phyloP scores from a whole-genome alignment of 2,888 invertebrate species.

The Luperina testacea region DNA sequence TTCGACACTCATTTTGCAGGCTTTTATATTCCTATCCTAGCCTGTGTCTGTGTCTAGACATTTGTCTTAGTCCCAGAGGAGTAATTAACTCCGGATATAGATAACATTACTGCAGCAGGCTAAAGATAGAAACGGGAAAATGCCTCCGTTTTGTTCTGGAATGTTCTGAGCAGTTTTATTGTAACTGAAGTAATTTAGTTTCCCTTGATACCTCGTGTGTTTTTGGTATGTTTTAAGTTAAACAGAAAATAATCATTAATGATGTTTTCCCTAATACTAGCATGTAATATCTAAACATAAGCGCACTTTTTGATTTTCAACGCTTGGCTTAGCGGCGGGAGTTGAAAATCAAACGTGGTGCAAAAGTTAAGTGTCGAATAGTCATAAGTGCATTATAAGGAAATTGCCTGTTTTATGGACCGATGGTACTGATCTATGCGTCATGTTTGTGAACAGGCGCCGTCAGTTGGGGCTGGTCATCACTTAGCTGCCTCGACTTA shows the following conservation, averaged over 20 bases:
- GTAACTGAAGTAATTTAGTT: slow-evolving; percentile 16
- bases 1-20: background rate
- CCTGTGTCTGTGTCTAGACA: slow-evolving; percentile 28
- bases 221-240: background rate
- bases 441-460: too few relatives aligned
- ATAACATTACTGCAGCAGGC: slow-evolving; percentile 53
- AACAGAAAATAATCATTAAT: background rate
- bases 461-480: too few relatives aligned
- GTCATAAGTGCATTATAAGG: background rate
- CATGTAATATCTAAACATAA: too few relatives aligned
- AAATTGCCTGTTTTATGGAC: background rate
- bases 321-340: background rate
- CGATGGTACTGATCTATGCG: background rate
- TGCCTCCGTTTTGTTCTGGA: slow-evolving; percentile 33
- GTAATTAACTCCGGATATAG: slow-evolving; percentile 53
- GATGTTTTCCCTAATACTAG: background rate
- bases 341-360: background rate
- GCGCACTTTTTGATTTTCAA: background rate
- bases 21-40: slow-evolving; percentile 31
- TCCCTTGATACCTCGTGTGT: background rate
- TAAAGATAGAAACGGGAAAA: slow-evolving; percentile 40
- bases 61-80: slow-evolving; percentile 41
- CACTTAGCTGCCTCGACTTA: too few relatives aligned
- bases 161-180: slow-evolving; percentile 35
- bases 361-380: background rate